phyloP scores from a whole-genome alignment of 2,888 invertebrate species.

The Laothoe populi region DNA sequence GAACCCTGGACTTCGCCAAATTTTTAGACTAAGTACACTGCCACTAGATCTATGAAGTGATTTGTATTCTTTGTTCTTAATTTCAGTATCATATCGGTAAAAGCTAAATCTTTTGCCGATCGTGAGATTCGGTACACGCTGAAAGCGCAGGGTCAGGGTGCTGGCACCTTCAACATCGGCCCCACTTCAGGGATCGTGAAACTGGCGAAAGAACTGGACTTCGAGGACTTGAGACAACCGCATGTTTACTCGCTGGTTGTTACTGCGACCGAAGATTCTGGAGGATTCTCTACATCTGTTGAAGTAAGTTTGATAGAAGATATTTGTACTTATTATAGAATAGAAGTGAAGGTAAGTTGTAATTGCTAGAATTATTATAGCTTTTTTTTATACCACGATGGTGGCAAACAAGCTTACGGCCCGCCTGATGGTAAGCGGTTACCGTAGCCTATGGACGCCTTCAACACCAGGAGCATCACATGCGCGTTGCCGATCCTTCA shows the following conservation, averaged over 20 bases:
- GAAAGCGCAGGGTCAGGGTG: constrained; percentile 96
- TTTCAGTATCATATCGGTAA: constrained; percentile 97
- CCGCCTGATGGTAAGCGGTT: no score
- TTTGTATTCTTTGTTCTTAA: constrained; percentile 31
- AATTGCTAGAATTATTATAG: no score
- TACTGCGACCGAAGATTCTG: constrained; percentile 98
- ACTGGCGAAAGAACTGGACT: constrained; percentile 97
- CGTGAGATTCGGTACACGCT: constrained; percentile 98
- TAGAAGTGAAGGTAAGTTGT: background rate
- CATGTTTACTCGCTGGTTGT: constrained; percentile 97
- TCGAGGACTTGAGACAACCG: constrained; percentile 97
- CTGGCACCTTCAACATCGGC: constrained; percentile 97
- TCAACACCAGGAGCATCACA: no score
- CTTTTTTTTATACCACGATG: no score
- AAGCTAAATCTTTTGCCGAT: constrained; percentile 98
- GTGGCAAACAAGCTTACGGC: no score
- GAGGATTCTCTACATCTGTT: constrained; percentile 97
- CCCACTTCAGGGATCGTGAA: constrained; percentile 97
- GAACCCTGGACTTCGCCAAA: no score
- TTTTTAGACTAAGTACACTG: no score
- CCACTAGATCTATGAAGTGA: background rate
- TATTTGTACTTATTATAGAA: background rate
- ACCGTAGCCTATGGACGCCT: no score
- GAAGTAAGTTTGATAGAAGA: constrained; percentile 85
- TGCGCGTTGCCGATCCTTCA: no score